Base-by-base conservation (phyloP, 2,888 invertebrate species). In the Malacosoma neustria region DNA sequence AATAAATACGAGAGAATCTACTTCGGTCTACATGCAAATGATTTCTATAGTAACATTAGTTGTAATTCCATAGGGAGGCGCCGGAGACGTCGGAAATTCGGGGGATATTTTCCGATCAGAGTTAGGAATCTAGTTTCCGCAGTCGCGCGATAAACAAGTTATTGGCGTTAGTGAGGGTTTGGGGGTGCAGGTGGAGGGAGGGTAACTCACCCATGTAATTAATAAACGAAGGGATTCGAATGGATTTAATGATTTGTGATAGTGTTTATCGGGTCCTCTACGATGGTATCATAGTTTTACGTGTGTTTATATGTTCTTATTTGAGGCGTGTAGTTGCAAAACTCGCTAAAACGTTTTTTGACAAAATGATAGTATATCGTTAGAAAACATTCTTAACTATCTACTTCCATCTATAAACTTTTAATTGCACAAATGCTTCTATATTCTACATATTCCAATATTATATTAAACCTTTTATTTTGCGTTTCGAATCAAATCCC, bases 101-200 rank as follows among this genome's bases (percentile, higher is more conserved):
- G 57, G 57, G 60, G 62, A 69, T 70, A 69, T 74, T 74, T 75
- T 72, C 68, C 63, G 65, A 79, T 76, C 65, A 46, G 59, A 67
- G 69, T 69, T 70, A 67, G 59, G 69, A 62, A 73, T 74, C 67
- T 77, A 73, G 75, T 76, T 79, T 75, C 74, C 75, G 70, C 56
- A 61, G 62, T 63, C 60, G 66, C 59, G 69, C 63, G 75, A 76
- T 80, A 80, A 79, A 73, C 74, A 73, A 75, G 73, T 80, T 79
- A 80, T 71, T 65, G 69, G 59, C 65, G 64, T 64, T 70, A 68
- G 68, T 57, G 57, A 51, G 60, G 58, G 68, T 46, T 42, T 43
- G 46, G 41, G 51, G 48, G 49, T 50, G 46, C 11, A 34, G 44
- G 44, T 42, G 39, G 45, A 37, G 39, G 40, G 36, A 45, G 49